These are phyloP conservation scores for Venustaconcha ellipsiformis DNA, from an alignment of 1,140 invertebrate species.

Conservation along the genomic window DNA sequence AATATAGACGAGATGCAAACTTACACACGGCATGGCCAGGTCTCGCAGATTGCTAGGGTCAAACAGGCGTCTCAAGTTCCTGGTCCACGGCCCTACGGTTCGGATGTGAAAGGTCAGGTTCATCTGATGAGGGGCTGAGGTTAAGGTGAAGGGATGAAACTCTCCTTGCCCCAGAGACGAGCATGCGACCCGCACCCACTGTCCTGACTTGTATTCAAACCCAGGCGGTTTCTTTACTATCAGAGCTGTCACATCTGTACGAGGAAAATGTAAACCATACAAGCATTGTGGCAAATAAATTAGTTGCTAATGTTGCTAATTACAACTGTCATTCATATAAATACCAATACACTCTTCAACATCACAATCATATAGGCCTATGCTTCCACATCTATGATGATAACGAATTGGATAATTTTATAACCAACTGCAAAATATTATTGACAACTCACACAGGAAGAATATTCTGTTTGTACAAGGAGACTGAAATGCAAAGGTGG, in stretches of 20 bases:
- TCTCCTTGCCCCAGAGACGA: constrained; percentile 90
- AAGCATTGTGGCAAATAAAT: too few species aligned
- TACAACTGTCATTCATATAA: too few species aligned
- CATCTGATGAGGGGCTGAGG: constrained; percentile 97
- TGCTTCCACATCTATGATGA: too few species aligned
- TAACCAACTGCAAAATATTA: too few species aligned
- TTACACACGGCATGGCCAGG: constrained; percentile 79
- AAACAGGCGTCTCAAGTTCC: constrained; percentile 96
- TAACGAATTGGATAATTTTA: too few species aligned
- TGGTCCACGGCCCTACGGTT: constrained; percentile 91
- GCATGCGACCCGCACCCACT: constrained; percentile 90
- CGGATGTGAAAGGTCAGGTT: constrained; percentile 97
- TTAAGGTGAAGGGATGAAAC: constrained; percentile 97
- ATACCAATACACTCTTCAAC: too few species aligned
- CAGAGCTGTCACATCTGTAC: constrained; percentile 71
- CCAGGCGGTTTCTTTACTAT: constrained; percentile 84
- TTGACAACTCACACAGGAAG: too few species aligned
- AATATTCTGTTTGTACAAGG: too few species aligned
- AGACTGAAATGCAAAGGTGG: too few species aligned
- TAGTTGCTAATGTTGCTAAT: too few species aligned
- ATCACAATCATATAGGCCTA: too few species aligned
- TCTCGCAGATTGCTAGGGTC: constrained; percentile 93
- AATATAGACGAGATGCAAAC: background rate
- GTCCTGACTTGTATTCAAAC: constrained; percentile 91
- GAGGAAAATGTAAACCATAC: background rate